Base-by-base conservation (phyloP, 2,113 vertebrate genomes). In the Anolis sagrei region DNA sequence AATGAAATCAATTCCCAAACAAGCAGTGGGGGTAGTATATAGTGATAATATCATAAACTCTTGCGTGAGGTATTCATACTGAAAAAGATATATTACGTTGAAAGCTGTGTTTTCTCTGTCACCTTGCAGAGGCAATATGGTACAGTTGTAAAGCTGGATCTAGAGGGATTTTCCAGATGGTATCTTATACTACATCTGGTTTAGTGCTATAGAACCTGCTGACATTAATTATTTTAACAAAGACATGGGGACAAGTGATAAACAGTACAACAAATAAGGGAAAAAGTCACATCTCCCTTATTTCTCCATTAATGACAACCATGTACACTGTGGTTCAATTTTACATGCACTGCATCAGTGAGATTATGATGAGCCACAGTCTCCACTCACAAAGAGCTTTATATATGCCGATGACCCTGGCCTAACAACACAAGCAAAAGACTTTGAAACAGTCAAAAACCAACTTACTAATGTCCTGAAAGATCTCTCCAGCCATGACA, bases 81-180 rank as follows among this genome's bases (percentile, higher is more conserved):
- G 81, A 86, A 93, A 75, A 70, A 85, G 83, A 91, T 61, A 85
- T 73, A 86, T 77, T 51, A 77, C 18, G 83, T 89, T 81, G 80
- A 87, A 90, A 91, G 86, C 8, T 84, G n/a, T n/a, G 58, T 93
- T 93, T 84, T 23, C 9, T 90, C 76, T 44, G 81, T 75, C 86
- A 87, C 54, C 39, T 87, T 51, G 78, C 8, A 74, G 62, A 90
- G 4, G 79, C 76, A 72, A 86, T 25, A 68, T 84, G 90, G 90
- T 87, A 44, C 39, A 91, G 90, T 89, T 91, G 86, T 25, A 61
- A 74, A 44, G 7, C 14, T 62, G 90, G 61, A 83, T 88, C 76
- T 54, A 61, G 23, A 80, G 16, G 74, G 2, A 21, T 4, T 73
- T 58, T 44, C 34, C 54, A 83, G 32, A 44, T 62, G 81, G 34